A percentile compares a stretch with the other conserved stretches of the same genome.
These are phyloP conservation scores for Spheniscus mendiculus DNA, from an alignment of 2,113 vertebrate species.

Conservation along the genomic window DNA sequence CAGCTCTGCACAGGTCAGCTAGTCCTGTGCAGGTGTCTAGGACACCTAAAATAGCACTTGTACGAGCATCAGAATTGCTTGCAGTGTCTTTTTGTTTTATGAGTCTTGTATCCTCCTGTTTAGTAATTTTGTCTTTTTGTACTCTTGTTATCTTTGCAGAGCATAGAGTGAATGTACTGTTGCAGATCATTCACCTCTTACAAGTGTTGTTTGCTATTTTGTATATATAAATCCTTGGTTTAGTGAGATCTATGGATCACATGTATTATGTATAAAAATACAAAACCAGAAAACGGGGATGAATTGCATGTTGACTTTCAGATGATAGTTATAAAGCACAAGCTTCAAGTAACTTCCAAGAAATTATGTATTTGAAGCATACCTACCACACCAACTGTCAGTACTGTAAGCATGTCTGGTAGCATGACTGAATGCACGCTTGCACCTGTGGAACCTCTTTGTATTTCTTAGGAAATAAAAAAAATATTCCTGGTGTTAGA, in stretches of 20 bases:
- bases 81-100: not conserved
- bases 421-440: not conserved
- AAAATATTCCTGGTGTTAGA: not conserved
- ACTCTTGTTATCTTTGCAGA: not conserved
- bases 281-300: not conserved
- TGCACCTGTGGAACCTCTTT: not conserved
- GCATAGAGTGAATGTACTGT: not conserved
- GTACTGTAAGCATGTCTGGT: not conserved
- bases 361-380: not conserved
- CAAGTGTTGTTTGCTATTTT: not conserved
- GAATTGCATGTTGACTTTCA: not conserved
- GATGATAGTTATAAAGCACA: not conserved
- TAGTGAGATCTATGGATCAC: not conserved
- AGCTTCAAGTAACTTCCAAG: not conserved
- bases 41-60: not conserved
- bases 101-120: not conserved
- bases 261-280: not conserved
- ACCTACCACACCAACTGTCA: not conserved
- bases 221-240: not conserved
- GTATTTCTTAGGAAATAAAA: not conserved
- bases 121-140: not conserved
- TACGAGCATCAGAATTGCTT: not conserved
- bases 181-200: not conserved
- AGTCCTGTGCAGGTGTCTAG: not conserved
- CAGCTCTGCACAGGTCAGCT: not conserved